These are phyloP conservation scores for Sebastes hopkinsi DNA, from an alignment of 2,797 vertebrate genomes.

Conservation along the genomic window DNA sequence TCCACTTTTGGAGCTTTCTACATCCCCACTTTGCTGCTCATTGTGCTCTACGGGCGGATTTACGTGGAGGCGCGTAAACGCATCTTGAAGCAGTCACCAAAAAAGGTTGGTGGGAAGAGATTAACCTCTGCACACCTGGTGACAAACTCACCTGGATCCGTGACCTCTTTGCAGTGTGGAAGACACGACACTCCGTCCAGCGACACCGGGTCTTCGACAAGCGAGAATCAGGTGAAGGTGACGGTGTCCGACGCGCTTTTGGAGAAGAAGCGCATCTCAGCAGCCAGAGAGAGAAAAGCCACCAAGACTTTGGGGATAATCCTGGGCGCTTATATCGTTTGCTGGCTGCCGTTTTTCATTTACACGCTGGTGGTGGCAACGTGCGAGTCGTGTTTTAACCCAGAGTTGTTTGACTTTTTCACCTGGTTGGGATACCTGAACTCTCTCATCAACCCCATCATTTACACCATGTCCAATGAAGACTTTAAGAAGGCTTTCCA, in stretches of 20 bases:
- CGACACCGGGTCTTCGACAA: slow-evolving; percentile 89
- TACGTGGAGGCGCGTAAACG: slow-evolving; percentile 94
- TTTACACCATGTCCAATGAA: slow-evolving; percentile 98
- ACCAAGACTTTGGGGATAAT: slow-evolving; percentile 98
- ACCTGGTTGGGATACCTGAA: slow-evolving; percentile 98
- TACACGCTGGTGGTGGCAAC: slow-evolving; percentile 83
- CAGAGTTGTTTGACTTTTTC: slow-evolving; percentile 96
- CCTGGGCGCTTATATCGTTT: slow-evolving; percentile 97
- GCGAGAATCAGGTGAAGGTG: slow-evolving; percentile 93
- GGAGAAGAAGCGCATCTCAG: slow-evolving; percentile 96
- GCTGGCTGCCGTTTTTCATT: slow-evolving; percentile 99
- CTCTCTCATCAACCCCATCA: slow-evolving; percentile 97
- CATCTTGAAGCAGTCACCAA: slow-evolving; percentile 94
- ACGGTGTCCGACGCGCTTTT: slow-evolving; percentile 93
- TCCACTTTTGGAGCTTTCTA: slow-evolving; percentile 98
- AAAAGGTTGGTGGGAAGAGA: slow-evolving; percentile 91
- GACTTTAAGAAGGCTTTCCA: slow-evolving; percentile 99
- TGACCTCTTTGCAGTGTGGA: slow-evolving; percentile 84
- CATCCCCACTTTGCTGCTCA: slow-evolving; percentile 94
- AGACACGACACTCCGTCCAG: slow-evolving; percentile 86
- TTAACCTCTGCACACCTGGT: slow-evolving; percentile 92
- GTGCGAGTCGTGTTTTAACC: slow-evolving; percentile 87
- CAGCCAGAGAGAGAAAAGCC: slow-evolving; percentile 95
- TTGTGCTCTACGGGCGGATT: slow-evolving; percentile 95
- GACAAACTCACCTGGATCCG: slow-evolving; percentile 90